A percentile compares a stretch with the other conserved stretches of the same genome.
Evolutionary conservation across 2,797 vertebrate genomes (phyloP).

Genomic region (Pelochelys cantorii): DNA sequence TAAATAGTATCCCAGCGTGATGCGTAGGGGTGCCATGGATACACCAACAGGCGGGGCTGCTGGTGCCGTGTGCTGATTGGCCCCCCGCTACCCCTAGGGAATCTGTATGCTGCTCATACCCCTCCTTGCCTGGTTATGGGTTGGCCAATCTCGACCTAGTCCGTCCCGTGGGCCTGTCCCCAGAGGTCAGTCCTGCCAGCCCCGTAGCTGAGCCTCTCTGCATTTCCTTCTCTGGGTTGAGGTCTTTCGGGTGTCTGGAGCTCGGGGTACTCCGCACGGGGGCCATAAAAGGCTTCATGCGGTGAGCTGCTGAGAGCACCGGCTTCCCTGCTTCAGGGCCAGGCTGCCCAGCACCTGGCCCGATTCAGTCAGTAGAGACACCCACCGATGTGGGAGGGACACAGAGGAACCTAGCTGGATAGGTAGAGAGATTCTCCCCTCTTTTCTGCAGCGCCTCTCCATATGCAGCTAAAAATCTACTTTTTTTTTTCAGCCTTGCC

Average conservation of each 20-base stretch:
- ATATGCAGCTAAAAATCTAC: background rate
- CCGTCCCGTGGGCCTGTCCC: background rate
- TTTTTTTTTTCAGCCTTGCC: background rate
- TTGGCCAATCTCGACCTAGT: background rate
- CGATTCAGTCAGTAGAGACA: too few relatives aligned
- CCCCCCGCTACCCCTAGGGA: background rate
- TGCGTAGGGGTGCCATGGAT: slow-evolving; percentile 18
- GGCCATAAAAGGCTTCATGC: background rate
- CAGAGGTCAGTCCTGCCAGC: background rate
- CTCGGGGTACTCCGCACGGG: background rate
- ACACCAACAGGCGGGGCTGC: fast-evolving
- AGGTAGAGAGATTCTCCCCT: background rate
- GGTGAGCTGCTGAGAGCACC: background rate
- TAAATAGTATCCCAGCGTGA: slow-evolving; percentile 22
- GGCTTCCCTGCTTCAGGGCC: background rate
- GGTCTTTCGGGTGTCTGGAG: background rate
- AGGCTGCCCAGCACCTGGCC: background rate
- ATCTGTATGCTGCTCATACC: background rate
- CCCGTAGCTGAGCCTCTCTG: background rate
- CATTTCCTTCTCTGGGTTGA: background rate
- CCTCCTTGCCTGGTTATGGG: background rate
- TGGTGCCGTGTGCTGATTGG: background rate
- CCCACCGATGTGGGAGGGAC: background rate
- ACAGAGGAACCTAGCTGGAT: background rate
- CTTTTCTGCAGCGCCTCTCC: background rate